Conservation (phyloP, 1,140 invertebrate species). For the Aphaenogaster floridana region DNA sequence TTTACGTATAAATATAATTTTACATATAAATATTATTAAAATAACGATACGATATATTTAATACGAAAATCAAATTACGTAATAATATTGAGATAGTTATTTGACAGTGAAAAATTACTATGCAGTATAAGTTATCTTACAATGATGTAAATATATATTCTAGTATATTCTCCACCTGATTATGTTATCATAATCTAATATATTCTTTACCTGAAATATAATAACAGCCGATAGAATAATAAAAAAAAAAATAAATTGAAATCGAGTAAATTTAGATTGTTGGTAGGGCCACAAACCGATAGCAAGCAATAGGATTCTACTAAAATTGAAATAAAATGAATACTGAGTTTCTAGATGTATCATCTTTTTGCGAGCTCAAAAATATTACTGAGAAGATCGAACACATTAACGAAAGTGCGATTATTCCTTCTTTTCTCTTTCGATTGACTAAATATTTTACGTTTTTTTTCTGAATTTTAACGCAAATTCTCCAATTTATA, state of each 20-base stretch:
- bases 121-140: not conserved
- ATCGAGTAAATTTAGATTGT: not conserved
- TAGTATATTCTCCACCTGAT: not conserved
- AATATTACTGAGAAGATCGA: not conserved
- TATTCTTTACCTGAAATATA: constrained; percentile 18
- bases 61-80: not conserved
- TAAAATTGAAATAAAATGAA: not conserved
- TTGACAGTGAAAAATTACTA: not conserved
- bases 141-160: not conserved
- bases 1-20: not conserved
- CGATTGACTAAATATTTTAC: not conserved
- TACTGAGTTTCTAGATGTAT: not conserved
- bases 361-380: not conserved
- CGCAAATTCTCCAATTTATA: not conserved
- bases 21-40: not conserved
- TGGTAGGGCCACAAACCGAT: not conserved
- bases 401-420: not conserved
- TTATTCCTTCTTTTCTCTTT: not conserved
- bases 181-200: not conserved
- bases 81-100: too few relatives aligned
- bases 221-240: not conserved
- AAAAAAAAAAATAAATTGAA: not conserved
- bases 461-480: not conserved
- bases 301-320: not conserved
- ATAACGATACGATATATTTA: not conserved